Percentiles rank a stretch among this genome's conserved stretches.
Evolutionary conservation across 2,113 vertebrate species (phyloP).

Genomic region (Bombycilla garrulus): DNA sequence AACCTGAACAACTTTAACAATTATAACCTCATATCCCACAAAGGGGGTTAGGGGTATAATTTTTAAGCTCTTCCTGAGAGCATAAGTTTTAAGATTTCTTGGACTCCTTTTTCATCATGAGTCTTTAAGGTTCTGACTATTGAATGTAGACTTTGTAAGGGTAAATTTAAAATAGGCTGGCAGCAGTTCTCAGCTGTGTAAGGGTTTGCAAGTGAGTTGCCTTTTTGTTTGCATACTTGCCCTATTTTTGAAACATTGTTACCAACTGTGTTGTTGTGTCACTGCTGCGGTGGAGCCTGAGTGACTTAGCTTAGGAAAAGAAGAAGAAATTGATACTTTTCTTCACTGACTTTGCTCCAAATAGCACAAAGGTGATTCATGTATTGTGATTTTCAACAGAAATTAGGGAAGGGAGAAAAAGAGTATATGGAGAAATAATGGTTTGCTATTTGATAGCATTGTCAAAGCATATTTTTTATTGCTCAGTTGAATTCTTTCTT

Average conservation of each 20-base stretch:
- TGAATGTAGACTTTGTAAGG: neutral
- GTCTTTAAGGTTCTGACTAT: neutral
- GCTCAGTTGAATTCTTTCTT: neutral
- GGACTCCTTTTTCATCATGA: neutral
- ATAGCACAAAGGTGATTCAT: neutral
- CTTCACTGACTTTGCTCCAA: neutral
- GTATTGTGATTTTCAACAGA: neutral
- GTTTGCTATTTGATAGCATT: neutral
- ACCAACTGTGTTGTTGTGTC: neutral
- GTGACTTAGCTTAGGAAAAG: neutral
- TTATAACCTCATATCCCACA: no score
- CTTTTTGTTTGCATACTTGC: neutral
- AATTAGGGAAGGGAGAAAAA: neutral
- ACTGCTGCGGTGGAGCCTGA: neutral
- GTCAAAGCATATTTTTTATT: neutral
- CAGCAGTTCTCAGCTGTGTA: neutral
- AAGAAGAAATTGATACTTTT: neutral
- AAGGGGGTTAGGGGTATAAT: neutral
- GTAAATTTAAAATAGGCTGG: neutral
- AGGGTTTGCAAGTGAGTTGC: neutral
- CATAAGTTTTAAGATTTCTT: neutral
- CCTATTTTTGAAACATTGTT: conserved; percentile 35
- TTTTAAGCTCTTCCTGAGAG: neutral
- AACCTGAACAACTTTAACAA: no score
- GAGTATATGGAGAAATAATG: neutral